Base-by-base conservation (phyloP, 1,140 invertebrate genomes). In the Zaprionus vittiger region DNA sequence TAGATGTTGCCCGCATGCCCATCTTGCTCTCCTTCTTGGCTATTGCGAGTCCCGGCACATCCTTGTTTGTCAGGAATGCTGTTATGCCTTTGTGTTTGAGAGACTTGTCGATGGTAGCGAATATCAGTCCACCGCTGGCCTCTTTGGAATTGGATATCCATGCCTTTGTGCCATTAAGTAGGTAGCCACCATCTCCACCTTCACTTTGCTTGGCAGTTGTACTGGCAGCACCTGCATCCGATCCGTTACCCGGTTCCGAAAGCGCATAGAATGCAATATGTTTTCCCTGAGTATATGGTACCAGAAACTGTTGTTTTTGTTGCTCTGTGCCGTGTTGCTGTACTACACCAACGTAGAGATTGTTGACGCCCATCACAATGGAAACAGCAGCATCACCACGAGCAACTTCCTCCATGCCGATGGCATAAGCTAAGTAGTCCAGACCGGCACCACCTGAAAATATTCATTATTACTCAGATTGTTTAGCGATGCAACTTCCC, bases 1-100 rank as follows among this genome's bases (percentile, higher is more conserved):
- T 99, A 7, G 98, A 99, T 22, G 97, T 98, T 1, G 95, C 98
- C 76, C 97, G 94, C 77, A 99, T 99, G 11, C 98, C 98, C 37
- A 99, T 92, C 93, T 99, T 99, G 85, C 98, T 97, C 94, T 99
- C 98, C 91, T 98, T 99, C 92, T 99, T 99, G 0, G 98, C 98
- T 47, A 99, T 91, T 28, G 96, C 95, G 34, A 99, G 93, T 65
- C 94, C 94, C 59, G 94, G 93, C 6, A 94, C 95, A 14, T 96
- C 96, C 84, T 97, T 98, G 4, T 96, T 96, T 2, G 98, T 95
- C n/a, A 99, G 94, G 92, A 99, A 97, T 6, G 97, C 96, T 68
- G 96, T 97, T 70, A 98, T 98, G 14, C 96, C 95, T 93, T 98
- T 98, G 92, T 99, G 98, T 91, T 99, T 99, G 55, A 96, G 94